A percentile compares a stretch with the other conserved stretches of the same genome.
These are phyloP conservation scores for Nettapus auritus DNA, from an alignment of 2,113 vertebrate genomes.

Conservation along the genomic window DNA sequence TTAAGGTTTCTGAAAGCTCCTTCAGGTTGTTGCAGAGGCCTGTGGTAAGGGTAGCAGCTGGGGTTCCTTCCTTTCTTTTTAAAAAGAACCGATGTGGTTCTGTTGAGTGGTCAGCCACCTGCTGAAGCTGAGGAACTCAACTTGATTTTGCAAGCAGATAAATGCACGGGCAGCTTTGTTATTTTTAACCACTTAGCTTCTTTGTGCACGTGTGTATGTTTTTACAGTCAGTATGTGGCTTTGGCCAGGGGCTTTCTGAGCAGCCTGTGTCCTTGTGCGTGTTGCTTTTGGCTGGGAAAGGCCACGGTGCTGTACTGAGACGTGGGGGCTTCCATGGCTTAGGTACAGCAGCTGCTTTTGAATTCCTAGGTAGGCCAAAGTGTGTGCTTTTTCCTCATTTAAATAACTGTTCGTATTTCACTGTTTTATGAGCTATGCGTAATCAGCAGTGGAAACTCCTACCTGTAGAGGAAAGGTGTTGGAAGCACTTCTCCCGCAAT, in stretches of 20 bases:
- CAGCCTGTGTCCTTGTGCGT: background rate
- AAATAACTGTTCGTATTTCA: background rate
- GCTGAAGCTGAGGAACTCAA: background rate
- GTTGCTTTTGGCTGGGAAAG: background rate
- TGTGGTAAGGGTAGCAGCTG: background rate
- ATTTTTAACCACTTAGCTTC: background rate
- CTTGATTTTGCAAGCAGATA: background rate
- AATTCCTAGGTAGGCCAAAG: background rate
- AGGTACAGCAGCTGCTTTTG: background rate
- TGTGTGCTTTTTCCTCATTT: background rate
- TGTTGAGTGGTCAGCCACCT: background rate
- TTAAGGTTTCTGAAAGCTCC: background rate
- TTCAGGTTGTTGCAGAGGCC: background rate
- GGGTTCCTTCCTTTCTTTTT: background rate
- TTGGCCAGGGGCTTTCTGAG: background rate
- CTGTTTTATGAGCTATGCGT: background rate
- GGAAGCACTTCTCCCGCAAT: background rate
- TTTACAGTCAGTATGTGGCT: background rate
- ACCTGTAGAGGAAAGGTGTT: background rate
- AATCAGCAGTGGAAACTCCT: background rate
- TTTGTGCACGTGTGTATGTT: background rate
- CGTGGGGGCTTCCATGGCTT: background rate
- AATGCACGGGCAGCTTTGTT: background rate
- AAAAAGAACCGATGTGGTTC: background rate
- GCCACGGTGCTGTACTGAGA: background rate